Evolutionary conservation across 2,888 invertebrate genomes (phyloP), one percentile per base, ranked within the genome.

Genomic region (Eupithecia tripunctaria): DNA sequence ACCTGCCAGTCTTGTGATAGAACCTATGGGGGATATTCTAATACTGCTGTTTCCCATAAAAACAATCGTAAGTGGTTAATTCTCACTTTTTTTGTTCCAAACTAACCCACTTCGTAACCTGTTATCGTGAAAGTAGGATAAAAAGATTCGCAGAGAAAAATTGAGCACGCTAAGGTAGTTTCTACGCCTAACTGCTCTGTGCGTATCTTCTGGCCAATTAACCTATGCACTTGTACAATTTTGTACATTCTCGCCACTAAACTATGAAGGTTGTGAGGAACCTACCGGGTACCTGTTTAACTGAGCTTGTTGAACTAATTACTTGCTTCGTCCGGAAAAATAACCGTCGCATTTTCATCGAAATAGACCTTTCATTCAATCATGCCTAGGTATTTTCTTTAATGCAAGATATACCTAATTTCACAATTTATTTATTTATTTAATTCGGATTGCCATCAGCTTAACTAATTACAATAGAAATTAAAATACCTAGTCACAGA

Each of bases 111-210:
- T 75, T 60, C 29, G 14, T n/a, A 75, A 74, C 73, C 66, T 70
- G 80, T 83, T 86, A 81, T 80, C 80, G 82, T 80, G 83, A 85
- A 85, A 86, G 84, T 82, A 27, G 68, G n/a, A 63, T 68, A 73
- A 74, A 43, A 78, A 72, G 76, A 63, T 70, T 43, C 73, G 63
- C 47, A 21, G 41, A 59, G 27, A 72, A 67, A 68, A 73, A 64
- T 70, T 71, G 65, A 67, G 47, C 70, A 76, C 68, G 71, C 36
- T 67, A 73, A 71, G 59, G 51, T 71, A 63, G 15, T 64, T 47
- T 68, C n/a, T 68, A 27, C 38, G 38, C 14, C 10, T 43, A 68
- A 71, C 51, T 36, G 21, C 12, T 66, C 15, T 64, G 15, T 59
- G 2, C 15, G 15, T 27, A 59, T 14, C 59, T 59, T 27, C 27